phyloP scores from a whole-genome alignment of 2,888 invertebrate species.

The Neoaliturus tenellus region DNA sequence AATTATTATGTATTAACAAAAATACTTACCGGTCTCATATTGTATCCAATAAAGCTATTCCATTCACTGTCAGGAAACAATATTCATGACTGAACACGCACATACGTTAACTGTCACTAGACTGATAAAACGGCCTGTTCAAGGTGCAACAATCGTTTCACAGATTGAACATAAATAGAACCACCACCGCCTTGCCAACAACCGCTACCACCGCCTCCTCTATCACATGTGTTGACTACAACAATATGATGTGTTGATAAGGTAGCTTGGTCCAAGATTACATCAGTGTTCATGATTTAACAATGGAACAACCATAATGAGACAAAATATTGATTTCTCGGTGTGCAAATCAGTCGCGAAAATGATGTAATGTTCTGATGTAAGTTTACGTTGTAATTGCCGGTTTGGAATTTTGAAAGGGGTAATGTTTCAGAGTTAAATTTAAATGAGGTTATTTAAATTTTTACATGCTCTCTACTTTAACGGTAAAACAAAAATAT shows the following conservation, averaged over 20 bases:
- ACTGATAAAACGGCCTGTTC: not conserved
- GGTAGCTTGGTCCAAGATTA: not conserved
- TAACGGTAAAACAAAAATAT: too few species aligned
- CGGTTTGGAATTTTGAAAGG: too few species aligned
- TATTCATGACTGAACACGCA: not conserved
- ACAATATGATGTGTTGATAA: not conserved
- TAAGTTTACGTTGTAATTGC: not conserved
- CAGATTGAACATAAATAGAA: conserved; percentile 18
- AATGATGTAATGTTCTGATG: not conserved
- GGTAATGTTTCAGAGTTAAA: too few species aligned
- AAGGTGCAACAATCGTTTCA: conserved; percentile 29
- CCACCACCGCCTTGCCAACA: not conserved
- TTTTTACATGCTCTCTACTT: too few species aligned
- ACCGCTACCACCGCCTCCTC: not conserved
- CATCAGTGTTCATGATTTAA: not conserved
- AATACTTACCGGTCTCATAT: conserved; percentile 13
- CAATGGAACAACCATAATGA: not conserved
- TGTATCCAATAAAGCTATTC: not conserved
- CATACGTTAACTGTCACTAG: not conserved
- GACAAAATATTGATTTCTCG: not conserved
- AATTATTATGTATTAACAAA: not conserved
- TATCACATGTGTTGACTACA: not conserved
- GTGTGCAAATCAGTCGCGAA: not conserved
- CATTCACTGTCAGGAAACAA: conserved; percentile 26
- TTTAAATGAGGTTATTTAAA: too few species aligned